A percentile compares a stretch with the other conserved stretches of the same genome.
Conservation (phyloP, 2,113 vertebrate species). For the Melanostigma gelatinosum region DNA sequence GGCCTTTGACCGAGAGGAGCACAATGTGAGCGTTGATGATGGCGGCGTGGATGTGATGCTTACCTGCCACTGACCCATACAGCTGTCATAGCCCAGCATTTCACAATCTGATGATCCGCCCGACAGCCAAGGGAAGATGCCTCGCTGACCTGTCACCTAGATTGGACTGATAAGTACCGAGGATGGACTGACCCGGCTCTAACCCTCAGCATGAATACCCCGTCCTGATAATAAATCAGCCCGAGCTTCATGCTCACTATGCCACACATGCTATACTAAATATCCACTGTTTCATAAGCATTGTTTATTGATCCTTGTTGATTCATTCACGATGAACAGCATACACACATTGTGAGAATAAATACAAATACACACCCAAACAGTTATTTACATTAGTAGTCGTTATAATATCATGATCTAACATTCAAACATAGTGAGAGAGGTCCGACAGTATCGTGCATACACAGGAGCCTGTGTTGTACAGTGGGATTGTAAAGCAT, state of each 20-base stretch:
- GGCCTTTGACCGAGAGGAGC: conserved; percentile 67
- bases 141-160: conserved; percentile 64
- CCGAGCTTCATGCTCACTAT: background rate
- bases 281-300: conserved; percentile 17
- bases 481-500: conserved; percentile 37
- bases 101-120: conserved; percentile 62
- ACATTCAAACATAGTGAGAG: conserved; percentile 47
- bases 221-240: conserved; percentile 11
- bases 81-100: conserved; percentile 68
- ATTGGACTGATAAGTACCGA: conserved; percentile 64
- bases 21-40: conserved; percentile 81
- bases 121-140: conserved; percentile 62
- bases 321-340: conserved; percentile 48
- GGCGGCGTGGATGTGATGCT: conserved; percentile 72
- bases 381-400: conserved; percentile 61
- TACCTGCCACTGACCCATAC: conserved; percentile 74
- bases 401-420: conserved; percentile 54
- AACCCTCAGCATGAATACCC: conserved; percentile 58
- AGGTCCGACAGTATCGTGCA: conserved; percentile 39
- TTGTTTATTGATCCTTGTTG: conserved; percentile 66
- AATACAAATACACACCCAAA: conserved; percentile 77
- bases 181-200: conserved; percentile 65
- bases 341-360: conserved; percentile 75
- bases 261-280: background rate
- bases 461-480: conserved; percentile 27